phyloP scores from a whole-genome alignment of 2,888 invertebrate genomes.

The Hermodice carunculata region DNA sequence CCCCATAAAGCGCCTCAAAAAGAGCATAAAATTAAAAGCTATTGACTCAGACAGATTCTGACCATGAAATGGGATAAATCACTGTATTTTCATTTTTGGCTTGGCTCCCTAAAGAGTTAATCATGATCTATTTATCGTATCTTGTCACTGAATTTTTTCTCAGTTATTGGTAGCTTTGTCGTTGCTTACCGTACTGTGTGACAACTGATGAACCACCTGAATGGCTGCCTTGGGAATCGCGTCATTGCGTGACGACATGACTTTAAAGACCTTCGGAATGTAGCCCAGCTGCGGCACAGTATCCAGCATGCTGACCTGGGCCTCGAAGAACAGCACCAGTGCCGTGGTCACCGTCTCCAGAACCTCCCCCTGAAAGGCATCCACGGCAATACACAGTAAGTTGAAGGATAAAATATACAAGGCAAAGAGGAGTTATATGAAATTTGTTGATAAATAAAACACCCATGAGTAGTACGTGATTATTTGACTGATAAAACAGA shows the following conservation, averaged over 20 bases:
- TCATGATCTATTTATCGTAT: too few relatives aligned
- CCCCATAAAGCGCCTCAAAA: too few relatives aligned
- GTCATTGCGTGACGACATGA: conserved; percentile 76
- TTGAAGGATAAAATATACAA: background rate
- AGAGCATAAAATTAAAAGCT: too few relatives aligned
- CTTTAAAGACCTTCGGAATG: conserved; percentile 71
- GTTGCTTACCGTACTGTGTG: conserved; percentile 83
- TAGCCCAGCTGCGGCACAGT: conserved; percentile 72
- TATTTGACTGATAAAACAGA: too few relatives aligned
- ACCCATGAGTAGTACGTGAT: too few relatives aligned
- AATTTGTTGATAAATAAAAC: too few relatives aligned
- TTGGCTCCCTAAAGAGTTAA: too few relatives aligned
- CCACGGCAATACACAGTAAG: background rate
- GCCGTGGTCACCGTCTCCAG: conserved; percentile 79
- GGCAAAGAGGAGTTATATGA: background rate
- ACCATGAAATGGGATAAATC: too few relatives aligned
- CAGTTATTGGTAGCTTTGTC: too few relatives aligned
- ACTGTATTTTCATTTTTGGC: too few relatives aligned
- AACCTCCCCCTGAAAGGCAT: conserved; percentile 57
- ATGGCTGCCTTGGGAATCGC: conserved; percentile 84
- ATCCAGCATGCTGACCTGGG: conserved; percentile 90
- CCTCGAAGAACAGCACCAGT: conserved; percentile 84
- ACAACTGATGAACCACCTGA: conserved; percentile 88
- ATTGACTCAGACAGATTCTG: too few relatives aligned
- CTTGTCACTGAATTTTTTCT: too few relatives aligned